A percentile compares a stretch with the other conserved stretches of the same genome.
Conservation (phyloP, 1,140 invertebrate genomes). For the Drosophila lini region DNA sequence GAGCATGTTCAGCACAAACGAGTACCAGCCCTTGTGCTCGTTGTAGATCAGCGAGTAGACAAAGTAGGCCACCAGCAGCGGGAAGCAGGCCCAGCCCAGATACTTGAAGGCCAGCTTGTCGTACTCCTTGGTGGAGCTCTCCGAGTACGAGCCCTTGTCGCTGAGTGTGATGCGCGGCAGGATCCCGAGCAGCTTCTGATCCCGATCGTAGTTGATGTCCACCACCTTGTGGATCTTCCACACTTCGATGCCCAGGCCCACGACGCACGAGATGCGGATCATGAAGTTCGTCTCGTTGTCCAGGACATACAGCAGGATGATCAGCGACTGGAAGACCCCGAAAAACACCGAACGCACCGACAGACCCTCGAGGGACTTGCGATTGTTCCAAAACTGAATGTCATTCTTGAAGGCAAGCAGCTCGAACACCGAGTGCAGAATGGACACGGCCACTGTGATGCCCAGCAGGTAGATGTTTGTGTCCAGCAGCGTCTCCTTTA, state of each 20-base stretch:
- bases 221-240: slow-evolving; percentile 99
- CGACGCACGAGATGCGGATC: slow-evolving; percentile 95
- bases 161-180: slow-evolving; percentile 92
- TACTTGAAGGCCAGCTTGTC: slow-evolving; percentile 98
- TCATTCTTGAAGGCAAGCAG: slow-evolving; percentile 99
- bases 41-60: slow-evolving; percentile 98
- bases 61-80: slow-evolving; percentile 95
- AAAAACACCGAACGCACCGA: slow-evolving; percentile 99
- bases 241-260: slow-evolving; percentile 98
- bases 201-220: slow-evolving; percentile 92
- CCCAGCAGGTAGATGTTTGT: slow-evolving; percentile 98
- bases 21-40: slow-evolving; percentile 99
- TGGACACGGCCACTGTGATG: slow-evolving; percentile 95
- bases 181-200: slow-evolving; percentile 90
- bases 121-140: slow-evolving; percentile 97
- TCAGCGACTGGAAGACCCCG: slow-evolving; percentile 97
- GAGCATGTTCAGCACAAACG: slow-evolving; percentile 96
- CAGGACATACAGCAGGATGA: slow-evolving; percentile 97
- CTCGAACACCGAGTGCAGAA: slow-evolving; percentile 99
- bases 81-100: slow-evolving; percentile 97
- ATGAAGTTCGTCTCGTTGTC: slow-evolving; percentile 99
- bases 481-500: slow-evolving; percentile 98
- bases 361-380: slow-evolving; percentile 98
- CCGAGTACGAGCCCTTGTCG: slow-evolving; percentile 98
- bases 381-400: slow-evolving; percentile 99